Percentiles rank a stretch among this genome's conserved stretches.
Conservation (phyloP, 2,888 invertebrate genomes). For the Chrysopilus asiliformis region DNA sequence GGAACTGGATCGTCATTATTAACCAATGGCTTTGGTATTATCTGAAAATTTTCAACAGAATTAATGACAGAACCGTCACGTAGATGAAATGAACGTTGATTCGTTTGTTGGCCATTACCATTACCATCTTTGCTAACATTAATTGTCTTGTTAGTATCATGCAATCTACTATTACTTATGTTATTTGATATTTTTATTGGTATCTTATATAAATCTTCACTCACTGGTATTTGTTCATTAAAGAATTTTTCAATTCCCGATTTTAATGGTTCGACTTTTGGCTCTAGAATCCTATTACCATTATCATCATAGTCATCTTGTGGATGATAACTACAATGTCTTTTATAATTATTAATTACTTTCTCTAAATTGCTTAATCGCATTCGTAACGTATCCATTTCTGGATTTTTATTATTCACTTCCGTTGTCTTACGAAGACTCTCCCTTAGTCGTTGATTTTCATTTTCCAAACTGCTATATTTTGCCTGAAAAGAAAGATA, state of each 20-base stretch:
- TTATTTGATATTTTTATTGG: constrained; percentile 29
- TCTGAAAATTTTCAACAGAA: constrained; percentile 39
- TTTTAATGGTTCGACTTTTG: constrained; percentile 5
- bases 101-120: no score
- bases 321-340: constrained; percentile 15
- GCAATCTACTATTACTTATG: constrained; percentile 2
- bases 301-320: constrained; percentile 7
- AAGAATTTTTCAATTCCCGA: constrained; percentile 26
- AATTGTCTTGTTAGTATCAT: not conserved
- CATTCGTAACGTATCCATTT: no score
- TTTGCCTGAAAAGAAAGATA: constrained; percentile 21
- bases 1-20: constrained; percentile 9
- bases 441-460: constrained; percentile 27
- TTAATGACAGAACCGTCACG: constrained; percentile 20
- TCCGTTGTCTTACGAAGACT: constrained; percentile 24
- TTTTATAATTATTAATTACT: constrained; percentile 16
- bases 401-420: constrained; percentile 16
- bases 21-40: constrained; percentile 26
- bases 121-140: not conserved
- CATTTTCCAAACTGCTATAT: constrained; percentile 22
- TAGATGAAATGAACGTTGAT: no score
- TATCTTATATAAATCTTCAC: constrained; percentile 34
- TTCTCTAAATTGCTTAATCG: constrained; percentile 12
- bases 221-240: constrained; percentile 33
- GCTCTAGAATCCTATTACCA: constrained; percentile 3